Evolutionary conservation across 2,113 vertebrate genomes (phyloP), one percentile per base, ranked within the genome.

Genomic region (Lota lota): DNA sequence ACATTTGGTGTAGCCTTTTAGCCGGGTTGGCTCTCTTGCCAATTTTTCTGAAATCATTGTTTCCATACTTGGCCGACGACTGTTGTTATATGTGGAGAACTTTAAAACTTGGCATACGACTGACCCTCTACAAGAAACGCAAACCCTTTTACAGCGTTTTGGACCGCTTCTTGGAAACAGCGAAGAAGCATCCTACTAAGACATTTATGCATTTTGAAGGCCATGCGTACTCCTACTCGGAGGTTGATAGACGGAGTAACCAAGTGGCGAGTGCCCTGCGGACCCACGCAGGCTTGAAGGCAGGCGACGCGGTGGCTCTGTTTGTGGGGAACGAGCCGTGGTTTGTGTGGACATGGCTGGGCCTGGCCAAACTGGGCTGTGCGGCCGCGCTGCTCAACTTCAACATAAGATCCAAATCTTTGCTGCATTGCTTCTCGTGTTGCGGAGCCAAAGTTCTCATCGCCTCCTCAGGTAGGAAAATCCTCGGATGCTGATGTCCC

Each of bases 351-450:
- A 79, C 77, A 0, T 94, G 93, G 92, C 77, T 95, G 61, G 94
- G 81, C 6, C 60, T 94, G 69, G 80, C 88, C 19, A 94, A 94
- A 51, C 84, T 95, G 28, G 93, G 93, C 65, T 93, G 93, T 8
- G 40, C 84, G 19, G 85, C 88, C 0, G 92, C 93, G 1, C 83
- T 94, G 53, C 81, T 95, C 5, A 94, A 95, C 82, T 91, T 88
- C 20, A 93, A 94, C 79, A 91, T 94, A 57, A 78, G 93, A 3
- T 87, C 90, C 63, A 91, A 83, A 66, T 91, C 91, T 11, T 85
- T 95, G 70, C 71, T 94, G 70, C 92, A 95, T 79, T 93, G 92
- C 22, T 92, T 95, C 79, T 88, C 86, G 54, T 90, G 92, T 84
- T 93, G 91, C 59, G 88, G 85, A 4, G 90, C 93, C 33, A 90